phyloP scores from a whole-genome alignment of 1,140 invertebrate species.

The Drosophila nebulosa region DNA sequence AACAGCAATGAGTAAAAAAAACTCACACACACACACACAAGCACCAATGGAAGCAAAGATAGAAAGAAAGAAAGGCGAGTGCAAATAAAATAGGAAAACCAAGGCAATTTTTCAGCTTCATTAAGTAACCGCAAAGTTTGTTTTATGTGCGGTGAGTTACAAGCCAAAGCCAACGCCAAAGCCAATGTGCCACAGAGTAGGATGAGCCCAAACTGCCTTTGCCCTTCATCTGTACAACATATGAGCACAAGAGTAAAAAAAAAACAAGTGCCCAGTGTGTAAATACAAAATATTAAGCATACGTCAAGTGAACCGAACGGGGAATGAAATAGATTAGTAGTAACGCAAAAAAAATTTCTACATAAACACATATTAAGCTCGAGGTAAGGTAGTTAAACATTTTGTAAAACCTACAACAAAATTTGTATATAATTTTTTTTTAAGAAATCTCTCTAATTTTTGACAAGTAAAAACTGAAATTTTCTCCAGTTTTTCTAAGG shows the following conservation, averaged over 20 bases:
- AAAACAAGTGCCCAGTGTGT: neutral
- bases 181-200: neutral
- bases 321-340: neutral
- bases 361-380: neutral
- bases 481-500: no score
- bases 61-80: slow-evolving; percentile 20
- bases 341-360: neutral
- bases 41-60: slow-evolving; percentile 22
- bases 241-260: slow-evolving; percentile 5
- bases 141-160: slow-evolving; percentile 57
- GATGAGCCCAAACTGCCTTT: neutral
- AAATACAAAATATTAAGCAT: slow-evolving; percentile 17
- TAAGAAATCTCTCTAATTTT: no score
- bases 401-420: no score
- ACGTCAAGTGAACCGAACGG: neutral
- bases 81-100: slow-evolving; percentile 64
- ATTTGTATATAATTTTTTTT: no score
- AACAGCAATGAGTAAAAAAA: slow-evolving; percentile 3
- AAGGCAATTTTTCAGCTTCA: slow-evolving; percentile 68
- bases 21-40: slow-evolving; percentile 24
- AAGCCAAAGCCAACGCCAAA: slow-evolving; percentile 36
- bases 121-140: slow-evolving; percentile 69
- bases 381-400: no score
- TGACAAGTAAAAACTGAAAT: no score
- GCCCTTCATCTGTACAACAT: slow-evolving; percentile 16